Percentiles rank a stretch among this genome's conserved stretches.
Evolutionary conservation across 2,113 vertebrate species (phyloP).

Genomic region (Peucedramus taeniatus): DNA sequence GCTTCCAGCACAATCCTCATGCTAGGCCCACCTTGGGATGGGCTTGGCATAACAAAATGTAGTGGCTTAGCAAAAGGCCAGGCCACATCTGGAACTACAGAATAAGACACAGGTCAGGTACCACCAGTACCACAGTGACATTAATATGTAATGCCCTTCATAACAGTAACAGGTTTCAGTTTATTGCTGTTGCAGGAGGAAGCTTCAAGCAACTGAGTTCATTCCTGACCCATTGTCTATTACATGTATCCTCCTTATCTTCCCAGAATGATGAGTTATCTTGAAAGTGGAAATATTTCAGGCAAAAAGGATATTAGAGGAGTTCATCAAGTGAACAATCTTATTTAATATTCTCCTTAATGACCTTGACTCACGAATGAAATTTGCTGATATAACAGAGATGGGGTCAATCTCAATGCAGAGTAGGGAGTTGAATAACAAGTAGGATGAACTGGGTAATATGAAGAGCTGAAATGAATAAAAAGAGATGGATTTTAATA

Average conservation of each 20-base stretch:
- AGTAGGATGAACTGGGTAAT: constrained; percentile 4
- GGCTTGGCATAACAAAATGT: background rate
- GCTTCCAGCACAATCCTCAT: background rate
- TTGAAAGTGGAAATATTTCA: constrained; percentile 28
- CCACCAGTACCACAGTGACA: background rate
- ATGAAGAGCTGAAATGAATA: background rate
- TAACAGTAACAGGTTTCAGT: background rate
- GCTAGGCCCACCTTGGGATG: background rate
- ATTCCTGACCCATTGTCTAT: background rate
- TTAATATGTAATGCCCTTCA: background rate
- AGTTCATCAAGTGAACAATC: constrained; percentile 46
- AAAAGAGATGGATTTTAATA: constrained; percentile 9
- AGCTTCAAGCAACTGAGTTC: background rate
- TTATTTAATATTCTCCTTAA: constrained; percentile 50
- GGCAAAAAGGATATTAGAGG: constrained; percentile 19
- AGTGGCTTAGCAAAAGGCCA: background rate
- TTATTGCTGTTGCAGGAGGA: background rate
- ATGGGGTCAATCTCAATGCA: constrained; percentile 28
- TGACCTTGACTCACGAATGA: background rate
- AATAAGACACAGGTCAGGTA: background rate
- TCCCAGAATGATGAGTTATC: background rate
- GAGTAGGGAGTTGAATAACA: background rate
- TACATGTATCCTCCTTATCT: background rate
- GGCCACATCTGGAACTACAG: background rate
- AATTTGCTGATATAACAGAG: constrained; percentile 43